Base-by-base conservation (phyloP, 2,797 vertebrate genomes). In the Alectoris magna region DNA sequence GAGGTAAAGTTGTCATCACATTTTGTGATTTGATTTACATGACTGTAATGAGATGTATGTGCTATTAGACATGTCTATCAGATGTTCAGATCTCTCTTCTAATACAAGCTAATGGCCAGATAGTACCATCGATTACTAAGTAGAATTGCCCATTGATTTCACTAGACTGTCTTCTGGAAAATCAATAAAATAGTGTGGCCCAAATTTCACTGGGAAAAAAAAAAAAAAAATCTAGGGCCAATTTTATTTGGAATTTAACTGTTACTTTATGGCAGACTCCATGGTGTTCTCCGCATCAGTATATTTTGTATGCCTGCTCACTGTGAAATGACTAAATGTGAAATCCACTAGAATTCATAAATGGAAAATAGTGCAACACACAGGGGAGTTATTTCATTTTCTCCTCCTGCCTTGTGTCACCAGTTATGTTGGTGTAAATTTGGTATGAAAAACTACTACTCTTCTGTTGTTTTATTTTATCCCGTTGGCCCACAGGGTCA, bases 101-200 rank as follows among this genome's bases (percentile, higher is more conserved):
- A 78, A 78, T 67, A 77, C 31, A 64, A 70, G 11, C 46, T 95
- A 92, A 93, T 92, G 92, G 76, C 48, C 59, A 86, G 73, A 93
- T 81, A 85, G 94, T 38, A 56, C 63, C 66, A 95, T 95, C 84
- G 91, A 95, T 93, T 90, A 66, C n/a, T 73, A 31, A 90, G 70
- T 60, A 84, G 93, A 51, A 77, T 15, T 90, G 66, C 26, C 74
- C 60, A 91, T 96, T 72, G 92, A 95, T 95, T 96, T 96, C 49
- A 39, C 55, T 86, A 48, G 36, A 36, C 82, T 81, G 64, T 79
- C 48, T 82, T 36, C 23, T 94, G 81, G 78, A 91, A 91, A 92
- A 95, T 92, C 91, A 1, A 91, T 96, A 59, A 87, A 88, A 83
- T 66, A 36, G 78, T 41, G 79, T 73, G 82, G 22, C 70, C 88